phyloP scores from a whole-genome alignment of 2,888 invertebrate species.

The Anorthoa munda region DNA sequence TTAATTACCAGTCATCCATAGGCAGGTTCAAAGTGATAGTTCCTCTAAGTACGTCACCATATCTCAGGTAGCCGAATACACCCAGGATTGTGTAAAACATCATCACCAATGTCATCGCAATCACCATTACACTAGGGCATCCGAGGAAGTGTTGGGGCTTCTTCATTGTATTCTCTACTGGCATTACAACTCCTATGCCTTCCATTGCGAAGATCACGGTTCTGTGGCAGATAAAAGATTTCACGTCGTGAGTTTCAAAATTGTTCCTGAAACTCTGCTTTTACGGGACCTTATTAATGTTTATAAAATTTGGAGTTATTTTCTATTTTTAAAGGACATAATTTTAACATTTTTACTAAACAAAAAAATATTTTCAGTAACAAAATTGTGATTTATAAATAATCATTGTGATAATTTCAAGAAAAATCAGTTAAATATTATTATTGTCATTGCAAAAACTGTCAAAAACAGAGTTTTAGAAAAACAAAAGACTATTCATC shows the following conservation, averaged over 20 bases:
- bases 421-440: neutral
- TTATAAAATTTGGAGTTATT: neutral
- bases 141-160: conserved; percentile 95
- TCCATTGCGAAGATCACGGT: conserved; percentile 99
- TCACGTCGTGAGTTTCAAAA: neutral
- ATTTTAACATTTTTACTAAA: no score
- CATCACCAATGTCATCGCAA: conserved; percentile 96
- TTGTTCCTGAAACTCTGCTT: neutral
- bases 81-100: conserved; percentile 95
- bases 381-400: neutral
- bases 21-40: conserved; percentile 97
- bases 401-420: neutral
- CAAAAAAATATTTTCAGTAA: neutral
- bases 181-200: conserved; percentile 98
- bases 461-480: neutral
- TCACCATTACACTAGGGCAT: conserved; percentile 95
- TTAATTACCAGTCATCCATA: conserved; percentile 91
- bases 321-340: no score
- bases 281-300: neutral
- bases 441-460: neutral
- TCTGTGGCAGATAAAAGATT: conserved; percentile 82
- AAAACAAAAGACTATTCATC: conserved; percentile 11
- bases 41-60: conserved; percentile 93
- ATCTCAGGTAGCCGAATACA: conserved; percentile 97
- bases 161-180: conserved; percentile 97